Conservation (phyloP, 1,140 invertebrate genomes). For the Caerostris extrusa region DNA sequence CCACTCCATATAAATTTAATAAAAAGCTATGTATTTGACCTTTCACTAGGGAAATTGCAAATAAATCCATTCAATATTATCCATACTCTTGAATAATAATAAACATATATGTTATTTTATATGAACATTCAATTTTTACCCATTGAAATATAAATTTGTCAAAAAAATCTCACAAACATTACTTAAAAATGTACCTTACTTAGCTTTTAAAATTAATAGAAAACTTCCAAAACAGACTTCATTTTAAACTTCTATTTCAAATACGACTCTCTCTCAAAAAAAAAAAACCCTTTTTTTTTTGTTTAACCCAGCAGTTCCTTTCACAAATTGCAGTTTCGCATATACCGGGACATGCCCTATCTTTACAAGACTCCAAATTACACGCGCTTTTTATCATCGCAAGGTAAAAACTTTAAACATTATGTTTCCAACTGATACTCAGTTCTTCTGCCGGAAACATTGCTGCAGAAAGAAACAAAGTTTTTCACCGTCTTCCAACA, state of each 20-base stretch:
- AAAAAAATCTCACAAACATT: background rate
- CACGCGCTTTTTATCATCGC: conserved; percentile 26
- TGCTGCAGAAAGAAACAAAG: conserved; percentile 44
- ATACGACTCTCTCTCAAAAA: background rate
- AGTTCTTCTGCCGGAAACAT: conserved; percentile 25
- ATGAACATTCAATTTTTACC: no score
- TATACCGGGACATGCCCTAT: background rate
- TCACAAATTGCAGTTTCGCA: background rate
- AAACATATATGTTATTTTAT: no score
- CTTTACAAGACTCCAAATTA: conserved; percentile 60
- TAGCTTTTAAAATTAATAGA: background rate
- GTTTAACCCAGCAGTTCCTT: background rate
- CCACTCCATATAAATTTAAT: no score
- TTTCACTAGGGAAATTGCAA: no score
- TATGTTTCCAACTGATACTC: conserved; percentile 49
- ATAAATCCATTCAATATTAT: no score
- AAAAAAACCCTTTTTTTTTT: background rate
- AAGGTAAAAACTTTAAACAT: conserved; percentile 52
- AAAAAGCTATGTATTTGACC: no score
- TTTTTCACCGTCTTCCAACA: conserved; percentile 26
- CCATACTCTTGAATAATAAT: no score
- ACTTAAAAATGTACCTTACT: background rate
- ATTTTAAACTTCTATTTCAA: background rate
- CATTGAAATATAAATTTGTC: no score
- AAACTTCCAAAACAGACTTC: background rate